Conservation (phyloP, 2,888 invertebrate species). For the Caenorhabditis afra region DNA sequence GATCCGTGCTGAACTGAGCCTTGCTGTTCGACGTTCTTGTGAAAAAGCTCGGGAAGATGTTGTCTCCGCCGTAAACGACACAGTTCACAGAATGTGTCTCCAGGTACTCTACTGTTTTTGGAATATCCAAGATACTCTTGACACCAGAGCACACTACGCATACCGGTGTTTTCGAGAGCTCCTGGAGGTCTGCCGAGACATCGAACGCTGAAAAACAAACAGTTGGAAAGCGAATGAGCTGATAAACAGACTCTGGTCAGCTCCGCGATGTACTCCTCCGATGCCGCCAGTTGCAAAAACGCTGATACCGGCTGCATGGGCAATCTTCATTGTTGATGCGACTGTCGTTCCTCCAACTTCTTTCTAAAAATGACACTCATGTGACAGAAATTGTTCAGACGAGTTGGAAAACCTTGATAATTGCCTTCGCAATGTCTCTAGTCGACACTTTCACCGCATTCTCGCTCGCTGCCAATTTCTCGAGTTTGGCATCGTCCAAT, state of each 20-base stretch:
- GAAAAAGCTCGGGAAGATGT: conserved; percentile 95
- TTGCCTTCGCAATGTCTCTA: conserved; percentile 79
- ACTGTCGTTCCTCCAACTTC: conserved; percentile 93
- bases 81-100: conserved; percentile 97
- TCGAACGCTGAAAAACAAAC: conserved; percentile 85
- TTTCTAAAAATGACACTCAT: conserved; percentile 54
- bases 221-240: background rate
- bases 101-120: conserved; percentile 92
- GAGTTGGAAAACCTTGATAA: conserved; percentile 63
- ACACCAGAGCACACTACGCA: conserved; percentile 95
- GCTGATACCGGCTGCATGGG: conserved; percentile 88
- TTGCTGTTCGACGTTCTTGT: conserved; percentile 86
- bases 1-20: conserved; percentile 86
- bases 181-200: conserved; percentile 93
- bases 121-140: conserved; percentile 97
- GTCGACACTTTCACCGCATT: conserved; percentile 89
- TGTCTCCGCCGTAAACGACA: conserved; percentile 85
- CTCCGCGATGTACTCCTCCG: conserved; percentile 95
- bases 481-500: conserved; percentile 85
- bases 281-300: conserved; percentile 94
- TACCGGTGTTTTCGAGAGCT: conserved; percentile 90
- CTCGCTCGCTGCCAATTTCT: conserved; percentile 84
- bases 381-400: too few species aligned
- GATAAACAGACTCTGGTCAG: conserved; percentile 84
- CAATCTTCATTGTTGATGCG: conserved; percentile 91